Percentiles rank a stretch among this genome's conserved stretches.
phyloP scores from a whole-genome alignment of 2,888 invertebrate genomes.

The Epirrhoe tristata region DNA sequence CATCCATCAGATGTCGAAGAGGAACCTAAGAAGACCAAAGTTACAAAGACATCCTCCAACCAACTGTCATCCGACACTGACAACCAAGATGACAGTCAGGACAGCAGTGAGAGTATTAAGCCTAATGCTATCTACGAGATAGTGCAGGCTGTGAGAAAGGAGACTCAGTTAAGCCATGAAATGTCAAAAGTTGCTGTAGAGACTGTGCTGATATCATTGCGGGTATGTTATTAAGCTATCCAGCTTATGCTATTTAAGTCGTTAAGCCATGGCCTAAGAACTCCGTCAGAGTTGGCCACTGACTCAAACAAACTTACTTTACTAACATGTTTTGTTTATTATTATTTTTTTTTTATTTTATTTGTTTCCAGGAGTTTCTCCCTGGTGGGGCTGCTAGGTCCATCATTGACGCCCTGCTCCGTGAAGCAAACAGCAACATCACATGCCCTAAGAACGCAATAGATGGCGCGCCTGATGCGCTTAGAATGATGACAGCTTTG shows the following conservation, averaged over 20 bases:
- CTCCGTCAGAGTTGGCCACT: no score
- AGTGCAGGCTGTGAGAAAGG: conserved; percentile 91
- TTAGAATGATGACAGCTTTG: conserved; percentile 92
- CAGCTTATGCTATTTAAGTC: no score
- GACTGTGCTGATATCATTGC: conserved; percentile 87
- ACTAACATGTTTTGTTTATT: no score
- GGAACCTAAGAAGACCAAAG: conserved; percentile 47
- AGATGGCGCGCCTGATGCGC: conserved; percentile 93
- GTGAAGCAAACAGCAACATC: conserved; percentile 79
- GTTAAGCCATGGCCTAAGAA: no score
- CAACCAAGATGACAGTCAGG: conserved; percentile 80
- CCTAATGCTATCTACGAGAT: conserved; percentile 89
- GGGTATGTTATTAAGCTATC: no score
- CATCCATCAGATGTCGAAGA: conserved; percentile 58
- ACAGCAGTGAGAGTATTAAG: conserved; percentile 80
- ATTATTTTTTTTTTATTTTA: no score
- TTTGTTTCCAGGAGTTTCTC: conserved; percentile 69
- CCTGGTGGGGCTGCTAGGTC: conserved; percentile 80
- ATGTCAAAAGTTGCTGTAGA: conserved; percentile 94
- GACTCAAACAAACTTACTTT: no score
- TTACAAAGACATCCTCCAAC: conserved; percentile 60
- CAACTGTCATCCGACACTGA: conserved; percentile 79
- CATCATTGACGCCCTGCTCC: conserved; percentile 77
- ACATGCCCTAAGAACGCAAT: conserved; percentile 87
- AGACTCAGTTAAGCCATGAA: conserved; percentile 94